A percentile compares a stretch with the other conserved stretches of the same genome.
phyloP scores from a whole-genome alignment of 2,113 vertebrate genomes.

The Epinephelus moara region DNA sequence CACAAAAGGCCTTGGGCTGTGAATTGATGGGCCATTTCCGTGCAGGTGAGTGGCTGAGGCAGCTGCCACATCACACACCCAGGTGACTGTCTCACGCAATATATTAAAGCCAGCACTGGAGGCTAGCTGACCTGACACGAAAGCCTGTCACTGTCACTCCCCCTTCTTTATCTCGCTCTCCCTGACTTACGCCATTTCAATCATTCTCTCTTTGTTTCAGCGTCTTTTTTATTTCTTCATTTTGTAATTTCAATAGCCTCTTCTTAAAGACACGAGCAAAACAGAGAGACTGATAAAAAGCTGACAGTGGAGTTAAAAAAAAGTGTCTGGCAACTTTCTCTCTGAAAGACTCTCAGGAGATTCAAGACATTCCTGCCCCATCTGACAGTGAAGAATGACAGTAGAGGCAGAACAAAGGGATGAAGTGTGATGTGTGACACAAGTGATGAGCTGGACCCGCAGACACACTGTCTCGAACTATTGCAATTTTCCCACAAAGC shows the following conservation, averaged over 20 bases:
- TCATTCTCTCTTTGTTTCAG: conserved; percentile 23
- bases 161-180: conserved; percentile 9
- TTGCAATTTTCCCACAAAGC: conserved; percentile 19
- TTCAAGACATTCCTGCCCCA: conserved; percentile 5
- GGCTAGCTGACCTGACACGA: conserved; percentile 44
- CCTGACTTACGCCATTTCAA: conserved; percentile 22
- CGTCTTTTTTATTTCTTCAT: conserved; percentile 30
- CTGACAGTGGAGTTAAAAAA: background rate
- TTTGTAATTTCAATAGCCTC: conserved; percentile 31
- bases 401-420: conserved; percentile 8
- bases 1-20: conserved; percentile 51
- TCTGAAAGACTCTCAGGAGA: background rate
- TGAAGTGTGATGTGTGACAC: conserved; percentile 1
- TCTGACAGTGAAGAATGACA: conserved; percentile 30
- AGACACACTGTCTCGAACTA: background rate
- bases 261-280: background rate
- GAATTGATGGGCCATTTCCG: conserved; percentile 66
- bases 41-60: conserved; percentile 49
- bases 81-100: conserved; percentile 51
- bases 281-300: background rate
- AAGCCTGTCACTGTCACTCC: conserved; percentile 38
- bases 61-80: conserved; percentile 43
- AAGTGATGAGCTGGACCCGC: background rate
- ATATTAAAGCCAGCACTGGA: conserved; percentile 67
- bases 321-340: background rate